Evolutionary conservation across 2,113 vertebrate genomes (phyloP).

Genomic region (Fulica atra): DNA sequence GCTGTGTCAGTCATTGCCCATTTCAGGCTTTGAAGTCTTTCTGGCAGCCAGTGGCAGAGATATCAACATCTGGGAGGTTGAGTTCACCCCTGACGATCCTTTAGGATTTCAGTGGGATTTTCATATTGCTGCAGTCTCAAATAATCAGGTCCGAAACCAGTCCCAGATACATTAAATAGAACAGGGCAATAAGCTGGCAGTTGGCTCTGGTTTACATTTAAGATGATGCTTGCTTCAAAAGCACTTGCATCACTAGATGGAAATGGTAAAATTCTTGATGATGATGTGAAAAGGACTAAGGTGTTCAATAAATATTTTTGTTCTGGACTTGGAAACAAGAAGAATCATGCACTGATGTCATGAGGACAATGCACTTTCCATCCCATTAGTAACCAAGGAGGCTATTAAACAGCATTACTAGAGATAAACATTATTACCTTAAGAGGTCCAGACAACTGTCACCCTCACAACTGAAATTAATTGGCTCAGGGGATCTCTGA

Average conservation of each 20-base stretch:
- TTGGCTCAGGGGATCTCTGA: not conserved
- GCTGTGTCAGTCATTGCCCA: not conserved
- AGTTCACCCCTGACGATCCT: not conserved
- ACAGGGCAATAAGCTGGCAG: not conserved
- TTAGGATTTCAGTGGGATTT: not conserved
- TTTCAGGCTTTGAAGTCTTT: slow-evolving; percentile 20
- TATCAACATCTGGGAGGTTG: not conserved
- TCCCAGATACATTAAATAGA: not conserved
- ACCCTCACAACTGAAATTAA: not conserved
- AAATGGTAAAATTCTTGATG: slow-evolving; percentile 6
- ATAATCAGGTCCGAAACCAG: not conserved
- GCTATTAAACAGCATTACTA: slow-evolving; percentile 42
- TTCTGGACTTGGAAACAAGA: slow-evolving; percentile 28
- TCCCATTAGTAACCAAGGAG: slow-evolving; percentile 60
- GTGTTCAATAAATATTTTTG: slow-evolving; percentile 42
- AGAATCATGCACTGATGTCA: not conserved
- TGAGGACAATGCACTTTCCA: slow-evolving; percentile 18
- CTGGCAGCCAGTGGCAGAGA: not conserved
- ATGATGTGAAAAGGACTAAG: not conserved
- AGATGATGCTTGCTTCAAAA: not conserved
- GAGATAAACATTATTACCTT: slow-evolving; percentile 43
- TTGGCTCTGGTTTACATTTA: not conserved
- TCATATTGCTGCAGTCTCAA: not conserved
- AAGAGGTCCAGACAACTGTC: not conserved
- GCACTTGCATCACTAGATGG: not conserved